Evolutionary conservation across 2,113 vertebrate genomes (phyloP).

Genomic region (Rhinopomastus cyanomelas): DNA sequence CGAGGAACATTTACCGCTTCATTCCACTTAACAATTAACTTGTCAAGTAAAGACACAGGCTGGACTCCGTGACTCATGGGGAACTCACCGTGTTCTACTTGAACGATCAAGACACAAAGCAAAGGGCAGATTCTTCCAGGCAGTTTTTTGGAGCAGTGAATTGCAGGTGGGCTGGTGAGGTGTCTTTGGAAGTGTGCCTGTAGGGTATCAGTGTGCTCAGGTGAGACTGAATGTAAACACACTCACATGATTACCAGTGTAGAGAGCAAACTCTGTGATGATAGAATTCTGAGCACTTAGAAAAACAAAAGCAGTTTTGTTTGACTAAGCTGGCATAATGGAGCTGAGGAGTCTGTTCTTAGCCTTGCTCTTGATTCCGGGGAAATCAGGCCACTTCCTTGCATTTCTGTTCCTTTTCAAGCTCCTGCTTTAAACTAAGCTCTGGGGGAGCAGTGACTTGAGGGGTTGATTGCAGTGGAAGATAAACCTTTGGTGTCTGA

Average conservation of each 20-base stretch:
- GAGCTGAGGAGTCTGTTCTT: not conserved
- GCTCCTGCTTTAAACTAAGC: not conserved
- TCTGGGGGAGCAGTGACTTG: not conserved
- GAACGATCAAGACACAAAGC: no score
- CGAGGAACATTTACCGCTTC: not conserved
- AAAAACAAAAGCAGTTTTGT: not conserved
- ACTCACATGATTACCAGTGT: not conserved
- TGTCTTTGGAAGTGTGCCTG: not conserved
- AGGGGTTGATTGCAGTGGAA: not conserved
- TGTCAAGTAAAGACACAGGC: not conserved
- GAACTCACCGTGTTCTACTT: not conserved
- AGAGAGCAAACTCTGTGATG: accelerated
- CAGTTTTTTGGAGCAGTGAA: not conserved
- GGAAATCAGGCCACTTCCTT: not conserved
- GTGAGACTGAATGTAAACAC: not conserved
- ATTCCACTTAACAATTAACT: conserved; percentile 38
- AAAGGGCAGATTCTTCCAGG: not conserved
- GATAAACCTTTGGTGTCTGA: not conserved
- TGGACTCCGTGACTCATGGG: not conserved
- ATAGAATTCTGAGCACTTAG: not conserved
- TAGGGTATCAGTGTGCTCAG: not conserved
- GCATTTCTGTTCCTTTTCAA: not conserved
- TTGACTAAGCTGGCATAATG: not conserved
- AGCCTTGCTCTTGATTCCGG: not conserved
- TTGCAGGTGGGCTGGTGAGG: not conserved